Base-by-base conservation (phyloP, 2,888 invertebrate genomes). In the Cantharis flavilabris region DNA sequence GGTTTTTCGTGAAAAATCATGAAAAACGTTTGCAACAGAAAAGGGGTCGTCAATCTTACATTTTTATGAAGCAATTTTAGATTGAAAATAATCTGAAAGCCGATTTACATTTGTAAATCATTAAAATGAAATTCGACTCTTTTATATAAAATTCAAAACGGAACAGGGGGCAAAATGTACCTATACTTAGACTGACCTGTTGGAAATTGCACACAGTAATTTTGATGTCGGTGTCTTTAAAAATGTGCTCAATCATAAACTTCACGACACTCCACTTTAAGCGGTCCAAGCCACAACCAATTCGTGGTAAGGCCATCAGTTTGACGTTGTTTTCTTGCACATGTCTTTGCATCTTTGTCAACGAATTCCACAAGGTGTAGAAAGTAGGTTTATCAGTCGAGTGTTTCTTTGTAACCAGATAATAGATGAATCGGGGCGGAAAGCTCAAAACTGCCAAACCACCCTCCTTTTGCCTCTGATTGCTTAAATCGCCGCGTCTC, bases 231-330 rank as follows among this genome's bases (percentile, higher is more conserved):
- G 89, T 87, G 69, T 89, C 85, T 23, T 82, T 77, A 83, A 93
- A 93, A 7, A 91, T 87, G 23, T 88, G 86, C 63, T 88, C 86
- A 5, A 93, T 82, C 83, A 91, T 88, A 0, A 83, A 83, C 77
- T 88, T 89, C 0, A 94, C 93, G 33, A 88, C 88, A 1, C 85
- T 84, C 94, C 94, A 94, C 79, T 92, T 88, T 3, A 94, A 88
- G 18, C 90, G 87, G 85, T 94, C 94, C 62, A 93, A 89, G 30
- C 94, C 94, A 84, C 93, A 93, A 2, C 93, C 94, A 79, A 94
- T 91, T 76, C 89, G 87, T 0, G 94, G 94, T 84, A 93, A 91
- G 2, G 92, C 92, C 74, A 94, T 81, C 69, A 90, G 88, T 26
- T 85, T 86, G 0, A 93, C 90, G 9, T 88, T 83, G 79, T 92